Percentiles rank a stretch among this genome's conserved stretches.
phyloP scores from a whole-genome alignment of 2,888 invertebrate genomes.

The Tinea pellionella region DNA sequence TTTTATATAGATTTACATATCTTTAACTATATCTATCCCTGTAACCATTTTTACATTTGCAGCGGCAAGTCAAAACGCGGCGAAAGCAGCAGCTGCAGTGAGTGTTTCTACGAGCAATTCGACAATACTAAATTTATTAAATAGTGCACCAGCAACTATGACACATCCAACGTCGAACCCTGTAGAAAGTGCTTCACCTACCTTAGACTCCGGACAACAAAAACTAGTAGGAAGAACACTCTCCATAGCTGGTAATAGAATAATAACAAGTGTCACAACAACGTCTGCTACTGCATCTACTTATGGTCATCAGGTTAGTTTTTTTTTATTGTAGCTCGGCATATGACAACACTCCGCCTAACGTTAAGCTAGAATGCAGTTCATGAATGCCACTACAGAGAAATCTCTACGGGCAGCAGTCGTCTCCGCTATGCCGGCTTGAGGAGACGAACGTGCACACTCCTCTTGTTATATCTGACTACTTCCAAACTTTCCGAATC shows the following conservation, averaged over 20 bases:
- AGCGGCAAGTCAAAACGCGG: conserved; percentile 40
- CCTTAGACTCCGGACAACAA: conserved; percentile 35
- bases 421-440: no score
- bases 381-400: no score
- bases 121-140: conserved; percentile 80
- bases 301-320: conserved; percentile 48
- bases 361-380: no score
- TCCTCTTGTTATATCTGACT: no score
- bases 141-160: conserved; percentile 81
- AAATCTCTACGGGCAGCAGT: no score
- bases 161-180: conserved; percentile 66
- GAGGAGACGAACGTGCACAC: no score
- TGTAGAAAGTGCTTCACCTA: conserved; percentile 20
- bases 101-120: conserved; percentile 71
- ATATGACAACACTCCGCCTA: no score
- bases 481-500: no score
- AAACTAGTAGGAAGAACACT: conserved; percentile 66
- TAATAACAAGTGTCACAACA: conserved; percentile 42
- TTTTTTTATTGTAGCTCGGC: no score
- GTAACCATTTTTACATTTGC: conserved; percentile 17
- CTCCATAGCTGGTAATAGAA: conserved; percentile 63
- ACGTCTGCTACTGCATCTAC: conserved; percentile 43
- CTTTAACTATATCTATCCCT: no score
- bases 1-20: no score
- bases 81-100: conserved; percentile 35